Evolutionary conservation across 2,113 vertebrate species (phyloP), one percentile per base, ranked within the genome.

Genomic region (Telmatochromis brichardi): DNA sequence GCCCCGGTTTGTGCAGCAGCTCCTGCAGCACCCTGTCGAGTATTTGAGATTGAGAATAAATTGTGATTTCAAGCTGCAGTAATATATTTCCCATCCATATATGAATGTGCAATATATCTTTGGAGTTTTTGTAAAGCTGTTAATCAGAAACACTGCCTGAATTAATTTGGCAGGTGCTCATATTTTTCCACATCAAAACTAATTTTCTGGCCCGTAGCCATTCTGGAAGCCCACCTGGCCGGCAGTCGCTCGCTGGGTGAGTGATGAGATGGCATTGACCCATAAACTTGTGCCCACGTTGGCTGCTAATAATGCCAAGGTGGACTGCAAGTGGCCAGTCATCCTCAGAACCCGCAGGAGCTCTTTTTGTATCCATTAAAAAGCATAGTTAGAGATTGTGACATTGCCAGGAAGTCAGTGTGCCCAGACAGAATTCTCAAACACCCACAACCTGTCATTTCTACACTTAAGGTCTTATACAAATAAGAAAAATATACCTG

Each of bases 141-240:
- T 90, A 83, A 83, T 85, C 88, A 68, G 23, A 81, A 81, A 7
- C 2, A 37, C 37, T 65, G 47, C 23, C 84, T 86, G 73, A 53
- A 81, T 92, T 90, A 79, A 92, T 92, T 88, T 84, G 58, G 80
- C 51, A 87, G 82, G 82, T 87, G 80, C 83, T 90, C 55, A 47
- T 80, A 90, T 86, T 42, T 82, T 79, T 68, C 12, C 47, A 40
- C 55, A 58, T 86, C 88, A 90, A 79, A 83, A 80, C 42, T 35
- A 35, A 81, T 81, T 80, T 87, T 60, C 80, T 92, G 93, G 86
- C 80, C 65, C 7, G 28, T 14, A 23, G 86, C 86, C 85, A 84
- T 84, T 58, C 65, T 79, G 68, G 63, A 80, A 40, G 17, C 60
- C 51, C 76, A 68, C 81, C 82, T 89, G 63, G 53, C 82, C 31